Conservation (phyloP, 2,888 invertebrate species). For the Nymphalis urticae region DNA sequence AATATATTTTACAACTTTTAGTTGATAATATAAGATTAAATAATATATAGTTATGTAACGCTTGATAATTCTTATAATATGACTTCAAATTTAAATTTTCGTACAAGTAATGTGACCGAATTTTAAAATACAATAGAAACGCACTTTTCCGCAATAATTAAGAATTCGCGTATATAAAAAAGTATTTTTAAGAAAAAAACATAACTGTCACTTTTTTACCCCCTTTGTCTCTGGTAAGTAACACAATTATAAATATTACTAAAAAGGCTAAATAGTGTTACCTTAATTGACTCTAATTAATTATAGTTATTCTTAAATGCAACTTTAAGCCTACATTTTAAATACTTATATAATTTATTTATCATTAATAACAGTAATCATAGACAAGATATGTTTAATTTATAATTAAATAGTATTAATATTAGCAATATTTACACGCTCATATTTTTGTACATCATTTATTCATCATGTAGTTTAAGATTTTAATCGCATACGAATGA, state of each 20-base stretch:
- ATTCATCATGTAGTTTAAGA: slow-evolving; percentile 7
- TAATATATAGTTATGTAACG: background rate
- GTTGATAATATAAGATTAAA: slow-evolving; percentile 1
- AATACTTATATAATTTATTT: background rate
- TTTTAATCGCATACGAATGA: background rate
- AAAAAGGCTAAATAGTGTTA: slow-evolving; percentile 1
- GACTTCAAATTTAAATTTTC: background rate
- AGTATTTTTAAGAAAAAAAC: background rate
- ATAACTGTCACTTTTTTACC: no score
- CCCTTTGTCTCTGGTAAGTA: background rate
- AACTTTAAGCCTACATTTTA: background rate
- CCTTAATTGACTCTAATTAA: background rate
- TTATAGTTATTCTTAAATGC: background rate
- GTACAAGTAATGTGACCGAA: slow-evolving; percentile 22
- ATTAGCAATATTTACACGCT: slow-evolving; percentile 21
- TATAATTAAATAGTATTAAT: slow-evolving; percentile 10
- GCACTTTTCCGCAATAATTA: slow-evolving; percentile 8
- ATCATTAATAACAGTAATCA: background rate
- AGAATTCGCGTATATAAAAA: background rate
- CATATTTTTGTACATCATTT: slow-evolving; percentile 27
- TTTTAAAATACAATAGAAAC: slow-evolving; percentile 18
- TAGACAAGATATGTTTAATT: background rate
- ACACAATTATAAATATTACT: background rate
- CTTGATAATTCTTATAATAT: slow-evolving; percentile 4
- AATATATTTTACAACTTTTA: slow-evolving; percentile 6